These are phyloP conservation scores for Malurus splendens DNA, from an alignment of 2,797 vertebrate genomes.

Conservation along the genomic window DNA sequence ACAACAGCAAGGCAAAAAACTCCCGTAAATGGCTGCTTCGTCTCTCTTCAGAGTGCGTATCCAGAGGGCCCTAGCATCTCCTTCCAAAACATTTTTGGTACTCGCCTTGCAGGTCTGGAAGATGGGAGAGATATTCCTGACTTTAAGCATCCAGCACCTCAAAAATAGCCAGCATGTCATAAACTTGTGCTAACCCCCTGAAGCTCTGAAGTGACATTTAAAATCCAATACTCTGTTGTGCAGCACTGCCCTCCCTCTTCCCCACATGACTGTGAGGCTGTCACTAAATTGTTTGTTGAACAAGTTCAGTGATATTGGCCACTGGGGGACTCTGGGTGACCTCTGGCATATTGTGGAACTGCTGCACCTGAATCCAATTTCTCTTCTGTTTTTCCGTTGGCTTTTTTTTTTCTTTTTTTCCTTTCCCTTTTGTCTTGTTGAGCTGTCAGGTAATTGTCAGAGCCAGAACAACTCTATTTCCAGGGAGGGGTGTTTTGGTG, in stretches of 20 bases:
- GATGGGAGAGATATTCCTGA: background rate
- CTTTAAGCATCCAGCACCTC: background rate
- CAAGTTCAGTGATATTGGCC: slow-evolving; percentile 56
- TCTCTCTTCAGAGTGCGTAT: background rate
- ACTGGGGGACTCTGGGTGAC: slow-evolving; percentile 33
- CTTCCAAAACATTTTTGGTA: background rate
- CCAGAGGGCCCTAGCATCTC: background rate
- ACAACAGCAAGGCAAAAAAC: background rate
- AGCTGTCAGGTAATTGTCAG: slow-evolving; percentile 24
- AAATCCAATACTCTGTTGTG: slow-evolving; percentile 45
- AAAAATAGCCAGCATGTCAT: background rate
- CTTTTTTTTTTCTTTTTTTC: too few relatives aligned
- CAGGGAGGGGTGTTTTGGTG: background rate
- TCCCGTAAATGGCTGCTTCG: background rate
- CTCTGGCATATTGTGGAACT: slow-evolving; percentile 42
- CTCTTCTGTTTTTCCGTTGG: background rate
- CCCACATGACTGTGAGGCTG: background rate
- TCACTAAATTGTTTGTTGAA: slow-evolving; percentile 57
- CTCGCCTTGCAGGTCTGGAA: background rate
- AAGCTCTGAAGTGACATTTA: slow-evolving; percentile 56
- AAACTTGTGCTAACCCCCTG: slow-evolving; percentile 11
- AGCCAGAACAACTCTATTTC: slow-evolving; percentile 17
- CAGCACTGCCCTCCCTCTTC: background rate
- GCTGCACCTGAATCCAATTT: slow-evolving; percentile 42
- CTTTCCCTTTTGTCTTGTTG: background rate